Evolutionary conservation across 2,888 invertebrate genomes (phyloP), one percentile per base, ranked within the genome.

Genomic region (Linyphia triangularis): DNA sequence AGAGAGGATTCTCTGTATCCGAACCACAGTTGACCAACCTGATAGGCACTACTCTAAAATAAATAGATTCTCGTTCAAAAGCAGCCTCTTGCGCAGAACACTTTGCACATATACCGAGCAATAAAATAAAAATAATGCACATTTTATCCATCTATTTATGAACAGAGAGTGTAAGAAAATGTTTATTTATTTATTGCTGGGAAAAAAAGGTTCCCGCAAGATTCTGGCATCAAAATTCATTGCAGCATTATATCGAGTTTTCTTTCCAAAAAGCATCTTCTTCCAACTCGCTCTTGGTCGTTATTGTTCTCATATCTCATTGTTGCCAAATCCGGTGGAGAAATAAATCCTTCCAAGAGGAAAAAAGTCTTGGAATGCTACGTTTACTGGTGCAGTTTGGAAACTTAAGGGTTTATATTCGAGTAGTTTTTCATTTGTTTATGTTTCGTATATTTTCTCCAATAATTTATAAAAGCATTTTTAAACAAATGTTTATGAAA

Each of bases 161-260:
- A 30, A 73, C 28, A 73, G 30, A 77, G 73, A 61, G 63, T 26
- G 24, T 28, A 33, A 33, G 59, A 59, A 77, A 77, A 77, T 77
- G 77, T 77, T 63, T 77, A 63, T 63, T 77, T 63, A 61, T 63
- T 77, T 77, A 63, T 63, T 61, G 40, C 63, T n/a, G 30, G 33
- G 61, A 26, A 24, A 77, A 63, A 37, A 24, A 63, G 51, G 37
- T 40, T 28, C 30, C 33, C 22, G 40, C 33, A 33, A 33, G 33
- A 57, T 57, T 59, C 72, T 33, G 24, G 82, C 70, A 82, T 82
- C 82, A 82, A 82, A 82, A 82, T 82, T 82, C 82, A 82, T 82
- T 70, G 73, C 83, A 9, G 83, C 51, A 73, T 83, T 73, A 65
- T 59, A 72, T 61, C 30, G 28, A 73, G 73, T 83, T 83, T 65